A percentile compares a stretch with the other conserved stretches of the same genome.
phyloP scores from a whole-genome alignment of 1,140 invertebrate genomes.

The Epicauta chinensis region DNA sequence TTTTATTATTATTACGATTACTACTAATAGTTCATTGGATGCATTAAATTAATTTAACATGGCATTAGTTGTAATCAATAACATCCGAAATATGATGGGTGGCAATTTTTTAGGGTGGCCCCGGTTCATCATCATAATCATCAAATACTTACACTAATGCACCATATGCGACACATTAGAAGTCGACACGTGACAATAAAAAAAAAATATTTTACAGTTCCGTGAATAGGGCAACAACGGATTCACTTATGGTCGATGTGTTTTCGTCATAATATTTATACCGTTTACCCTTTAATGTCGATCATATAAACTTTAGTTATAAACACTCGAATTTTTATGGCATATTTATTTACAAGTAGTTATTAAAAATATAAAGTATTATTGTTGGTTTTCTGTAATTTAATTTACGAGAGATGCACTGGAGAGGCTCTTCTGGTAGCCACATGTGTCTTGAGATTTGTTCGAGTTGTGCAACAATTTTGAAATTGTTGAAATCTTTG shows the following conservation, averaged over 20 bases:
- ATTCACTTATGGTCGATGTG: conserved; percentile 13
- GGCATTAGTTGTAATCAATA: conserved; percentile 21
- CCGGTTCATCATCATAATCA: background rate
- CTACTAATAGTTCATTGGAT: background rate
- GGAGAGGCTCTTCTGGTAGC: background rate
- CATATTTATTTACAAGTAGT: conserved; percentile 8
- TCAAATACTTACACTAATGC: conserved; percentile 17
- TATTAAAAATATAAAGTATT: conserved; percentile 15
- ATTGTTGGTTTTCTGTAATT: conserved; percentile 10
- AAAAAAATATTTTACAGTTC: conserved; percentile 22
- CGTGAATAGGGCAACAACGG: conserved; percentile 18
- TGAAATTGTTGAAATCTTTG: conserved; percentile 10
- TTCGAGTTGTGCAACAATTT: background rate
- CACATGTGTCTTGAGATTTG: conserved; percentile 8
- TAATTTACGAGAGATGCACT: conserved; percentile 9
- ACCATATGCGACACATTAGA: conserved; percentile 22
- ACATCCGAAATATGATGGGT: conserved; percentile 4
- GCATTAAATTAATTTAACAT: conserved; percentile 22
- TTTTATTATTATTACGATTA: too few species aligned
- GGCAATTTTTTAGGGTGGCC: too few species aligned
- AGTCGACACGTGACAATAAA: conserved; percentile 23
- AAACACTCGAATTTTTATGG: conserved; percentile 15
- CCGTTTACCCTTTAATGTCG: conserved; percentile 11
- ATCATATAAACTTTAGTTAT: conserved; percentile 10
- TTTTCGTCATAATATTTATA: conserved; percentile 13